Evolutionary conservation across 2,113 vertebrate species (phyloP).

Genomic region (Cyprinodon variegatus): DNA sequence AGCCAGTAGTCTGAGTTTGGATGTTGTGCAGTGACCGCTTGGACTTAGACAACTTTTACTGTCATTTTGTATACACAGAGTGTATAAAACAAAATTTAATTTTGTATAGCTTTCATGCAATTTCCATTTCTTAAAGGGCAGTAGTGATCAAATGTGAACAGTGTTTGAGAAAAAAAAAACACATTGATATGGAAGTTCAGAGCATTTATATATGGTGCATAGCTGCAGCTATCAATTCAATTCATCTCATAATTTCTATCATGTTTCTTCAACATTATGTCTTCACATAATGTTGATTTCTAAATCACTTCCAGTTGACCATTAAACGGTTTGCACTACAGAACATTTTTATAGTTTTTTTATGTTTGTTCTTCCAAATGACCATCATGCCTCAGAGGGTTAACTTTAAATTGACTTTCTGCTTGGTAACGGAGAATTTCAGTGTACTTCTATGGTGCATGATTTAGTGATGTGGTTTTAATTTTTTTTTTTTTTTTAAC

Average conservation of each 20-base stretch:
- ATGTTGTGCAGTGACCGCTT: not conserved
- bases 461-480: not conserved
- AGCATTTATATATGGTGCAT: not conserved
- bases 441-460: not conserved
- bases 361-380: not conserved
- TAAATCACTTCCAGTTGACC: not conserved
- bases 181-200: no score
- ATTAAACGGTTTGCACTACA: constrained; percentile 22
- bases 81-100: no score
- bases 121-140: no score
- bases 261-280: constrained; percentile 34
- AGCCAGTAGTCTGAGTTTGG: not conserved
- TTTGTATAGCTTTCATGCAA: not conserved
- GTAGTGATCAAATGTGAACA: no score
- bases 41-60: no score
- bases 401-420: not conserved
- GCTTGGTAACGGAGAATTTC: not conserved
- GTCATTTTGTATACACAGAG: no score
- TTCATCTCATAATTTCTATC: constrained; percentile 13
- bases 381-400: not conserved
- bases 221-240: constrained; percentile 2
- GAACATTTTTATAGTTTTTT: not conserved
- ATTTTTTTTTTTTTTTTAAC: not conserved
- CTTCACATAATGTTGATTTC: constrained; percentile 5
- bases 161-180: no score